A percentile compares a stretch with the other conserved stretches of the same genome.
Conservation (phyloP, 2,797 vertebrate species). For the Mus spretus region DNA sequence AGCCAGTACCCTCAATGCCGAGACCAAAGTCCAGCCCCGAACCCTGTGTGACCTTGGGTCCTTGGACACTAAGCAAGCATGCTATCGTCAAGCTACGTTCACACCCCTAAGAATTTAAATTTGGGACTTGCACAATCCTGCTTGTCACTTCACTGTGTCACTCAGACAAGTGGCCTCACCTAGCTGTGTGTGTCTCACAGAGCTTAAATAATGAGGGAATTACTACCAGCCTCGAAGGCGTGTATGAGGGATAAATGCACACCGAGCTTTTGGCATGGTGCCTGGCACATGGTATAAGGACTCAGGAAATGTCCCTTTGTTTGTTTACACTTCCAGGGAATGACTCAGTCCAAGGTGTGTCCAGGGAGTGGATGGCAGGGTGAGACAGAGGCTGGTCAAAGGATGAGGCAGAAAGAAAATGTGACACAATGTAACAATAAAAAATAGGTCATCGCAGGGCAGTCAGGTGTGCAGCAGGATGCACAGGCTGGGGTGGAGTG, state of each 20-base stretch:
- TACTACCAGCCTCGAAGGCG: constrained; percentile 1
- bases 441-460: neutral
- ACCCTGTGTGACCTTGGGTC: neutral
- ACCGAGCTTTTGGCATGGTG: neutral
- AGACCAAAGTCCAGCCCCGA: neutral
- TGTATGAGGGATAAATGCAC: neutral
- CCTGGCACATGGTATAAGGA: neutral
- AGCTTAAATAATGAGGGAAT: constrained; percentile 11
- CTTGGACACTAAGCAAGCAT: neutral
- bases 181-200: neutral
- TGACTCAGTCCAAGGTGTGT: constrained; percentile 66
- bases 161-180: constrained; percentile 23
- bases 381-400: constrained; percentile 12
- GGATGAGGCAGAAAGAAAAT: neutral
- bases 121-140: neutral
- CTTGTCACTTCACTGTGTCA: neutral
- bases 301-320: neutral
- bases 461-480: neutral
- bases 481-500: neutral
- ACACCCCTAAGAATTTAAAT: neutral
- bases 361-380: neutral
- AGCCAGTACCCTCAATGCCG: neutral
- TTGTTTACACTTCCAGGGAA: neutral
- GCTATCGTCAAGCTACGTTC: neutral
- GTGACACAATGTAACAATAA: neutral